A percentile compares a stretch with the other conserved stretches of the same genome.
Conservation (phyloP, 2,113 vertebrate species). For the Clupea harengus region DNA sequence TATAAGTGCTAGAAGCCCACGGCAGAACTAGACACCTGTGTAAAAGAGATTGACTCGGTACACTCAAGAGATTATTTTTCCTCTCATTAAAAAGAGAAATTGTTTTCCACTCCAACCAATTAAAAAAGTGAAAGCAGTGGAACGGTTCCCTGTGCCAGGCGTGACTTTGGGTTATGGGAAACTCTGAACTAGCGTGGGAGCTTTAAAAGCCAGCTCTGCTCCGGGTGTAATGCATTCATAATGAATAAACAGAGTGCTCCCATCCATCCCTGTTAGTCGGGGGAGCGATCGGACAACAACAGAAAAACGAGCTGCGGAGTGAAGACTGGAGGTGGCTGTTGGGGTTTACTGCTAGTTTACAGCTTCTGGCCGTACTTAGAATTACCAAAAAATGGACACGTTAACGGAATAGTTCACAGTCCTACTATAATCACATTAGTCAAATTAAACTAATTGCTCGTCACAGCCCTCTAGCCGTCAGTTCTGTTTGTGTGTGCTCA, state of each 20-base stretch:
- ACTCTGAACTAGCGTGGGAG: background rate
- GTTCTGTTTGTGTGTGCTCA: no score
- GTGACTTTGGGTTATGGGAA: constrained; percentile 5
- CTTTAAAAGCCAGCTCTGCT: background rate
- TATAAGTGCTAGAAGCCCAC: background rate
- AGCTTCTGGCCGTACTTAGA: background rate
- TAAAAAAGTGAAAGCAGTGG: background rate
- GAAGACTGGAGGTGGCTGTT: background rate
- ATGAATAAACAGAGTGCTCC: constrained; percentile 14
- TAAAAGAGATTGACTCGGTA: background rate
- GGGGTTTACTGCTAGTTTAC: background rate
- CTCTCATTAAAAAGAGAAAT: background rate
- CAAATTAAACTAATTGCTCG: no score
- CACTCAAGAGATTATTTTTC: background rate
- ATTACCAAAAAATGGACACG: background rate
- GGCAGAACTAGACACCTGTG: background rate
- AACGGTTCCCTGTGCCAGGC: background rate
- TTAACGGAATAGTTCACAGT: no score
- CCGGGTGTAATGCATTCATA: background rate
- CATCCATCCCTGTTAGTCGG: background rate
- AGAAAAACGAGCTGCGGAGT: background rate
- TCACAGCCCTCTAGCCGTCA: no score
- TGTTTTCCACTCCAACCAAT: background rate
- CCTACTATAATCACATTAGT: no score
- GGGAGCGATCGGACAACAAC: background rate